Percentiles rank a stretch among this genome's conserved stretches.
phyloP scores from a whole-genome alignment of 2,113 vertebrate species.

The Hemiscyllium ocellatum region DNA sequence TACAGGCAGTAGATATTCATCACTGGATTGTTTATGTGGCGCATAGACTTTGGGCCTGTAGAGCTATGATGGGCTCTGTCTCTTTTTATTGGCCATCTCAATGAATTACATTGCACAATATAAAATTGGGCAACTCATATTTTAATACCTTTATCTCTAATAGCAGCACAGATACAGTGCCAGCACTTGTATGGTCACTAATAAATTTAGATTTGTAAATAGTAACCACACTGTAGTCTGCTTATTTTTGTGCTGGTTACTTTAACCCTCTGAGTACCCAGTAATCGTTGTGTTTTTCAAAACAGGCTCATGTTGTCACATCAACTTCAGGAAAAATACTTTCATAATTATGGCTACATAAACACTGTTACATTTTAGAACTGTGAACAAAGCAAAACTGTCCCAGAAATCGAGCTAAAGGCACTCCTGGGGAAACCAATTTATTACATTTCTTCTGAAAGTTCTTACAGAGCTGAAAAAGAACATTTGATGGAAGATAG shows the following conservation, averaged over 20 bases:
- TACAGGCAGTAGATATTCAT: constrained; percentile 50
- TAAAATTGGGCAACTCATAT: constrained; percentile 30
- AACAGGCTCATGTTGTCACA: neutral
- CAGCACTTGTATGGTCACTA: neutral
- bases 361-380: neutral
- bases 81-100: constrained; percentile 27
- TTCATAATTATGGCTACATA: neutral
- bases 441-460: neutral
- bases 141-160: constrained; percentile 36
- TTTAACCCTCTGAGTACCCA: constrained; percentile 16
- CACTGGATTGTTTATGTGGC: constrained; percentile 54
- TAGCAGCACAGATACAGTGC: constrained; percentile 33
- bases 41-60: constrained; percentile 39
- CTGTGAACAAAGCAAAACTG: neutral
- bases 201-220: constrained; percentile 30
- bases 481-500: neutral
- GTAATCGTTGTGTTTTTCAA: neutral
- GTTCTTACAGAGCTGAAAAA: neutral
- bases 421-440: neutral
- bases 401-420: neutral
- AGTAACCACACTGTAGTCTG: neutral
- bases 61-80: neutral
- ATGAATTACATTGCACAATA: constrained; percentile 29
- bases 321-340: neutral
- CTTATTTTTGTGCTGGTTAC: neutral